These are phyloP conservation scores for Danio kyathit DNA, from an alignment of 2,797 vertebrate species.

Conservation along the genomic window DNA sequence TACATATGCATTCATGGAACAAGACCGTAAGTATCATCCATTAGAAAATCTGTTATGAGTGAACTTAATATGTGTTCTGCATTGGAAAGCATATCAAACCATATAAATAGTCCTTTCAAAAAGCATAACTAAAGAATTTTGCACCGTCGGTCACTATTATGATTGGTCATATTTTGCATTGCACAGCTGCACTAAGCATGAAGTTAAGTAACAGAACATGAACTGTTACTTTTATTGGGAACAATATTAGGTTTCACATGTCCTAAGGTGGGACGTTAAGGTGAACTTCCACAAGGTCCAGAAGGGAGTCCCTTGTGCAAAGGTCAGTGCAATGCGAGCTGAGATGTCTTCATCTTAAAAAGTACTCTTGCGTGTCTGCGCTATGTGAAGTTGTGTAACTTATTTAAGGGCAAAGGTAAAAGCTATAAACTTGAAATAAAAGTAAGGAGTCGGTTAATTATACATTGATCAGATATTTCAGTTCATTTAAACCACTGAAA, in stretches of 20 bases:
- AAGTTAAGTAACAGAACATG: not conserved
- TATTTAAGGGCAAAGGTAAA: slow-evolving; percentile 31
- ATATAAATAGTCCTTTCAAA: not conserved
- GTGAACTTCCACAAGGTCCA: slow-evolving; percentile 30
- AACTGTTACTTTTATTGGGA: not conserved
- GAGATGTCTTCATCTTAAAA: slow-evolving; percentile 54
- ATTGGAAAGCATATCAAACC: not conserved
- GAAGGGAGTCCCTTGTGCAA: slow-evolving; percentile 28
- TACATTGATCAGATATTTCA: no score
- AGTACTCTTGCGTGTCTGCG: slow-evolving; percentile 18
- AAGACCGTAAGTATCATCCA: not conserved
- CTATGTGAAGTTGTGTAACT: slow-evolving; percentile 22
- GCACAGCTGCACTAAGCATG: not conserved
- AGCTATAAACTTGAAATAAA: not conserved
- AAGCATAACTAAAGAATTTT: not conserved
- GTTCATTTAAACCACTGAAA: not conserved
- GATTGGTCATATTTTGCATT: not conserved
- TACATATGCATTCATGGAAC: not conserved
- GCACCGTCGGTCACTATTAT: not conserved
- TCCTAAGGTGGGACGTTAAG: slow-evolving; percentile 49
- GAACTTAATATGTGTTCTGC: not conserved
- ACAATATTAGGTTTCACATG: slow-evolving; percentile 48
- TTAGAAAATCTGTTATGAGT: not conserved
- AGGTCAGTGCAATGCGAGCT: slow-evolving; percentile 50
- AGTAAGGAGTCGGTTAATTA: not conserved